These are phyloP conservation scores for Epirrhoe alternata DNA, from an alignment of 2,888 invertebrate genomes.

Conservation along the genomic window DNA sequence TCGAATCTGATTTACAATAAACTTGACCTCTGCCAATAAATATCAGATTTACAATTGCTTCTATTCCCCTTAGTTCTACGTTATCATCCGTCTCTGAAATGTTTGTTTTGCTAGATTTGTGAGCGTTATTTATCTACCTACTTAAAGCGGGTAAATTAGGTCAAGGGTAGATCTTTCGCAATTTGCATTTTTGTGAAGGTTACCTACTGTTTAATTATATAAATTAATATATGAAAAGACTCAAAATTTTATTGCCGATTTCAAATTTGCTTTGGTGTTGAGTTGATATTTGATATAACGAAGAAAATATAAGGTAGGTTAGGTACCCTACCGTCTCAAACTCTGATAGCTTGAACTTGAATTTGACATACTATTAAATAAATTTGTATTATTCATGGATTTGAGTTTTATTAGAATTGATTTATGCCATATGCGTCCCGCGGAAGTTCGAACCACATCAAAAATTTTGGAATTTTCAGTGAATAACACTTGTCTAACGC, in stretches of 20 bases:
- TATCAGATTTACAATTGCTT: conserved; percentile 25
- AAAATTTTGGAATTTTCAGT: too few relatives aligned
- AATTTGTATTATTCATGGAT: too few relatives aligned
- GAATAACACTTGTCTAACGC: too few relatives aligned
- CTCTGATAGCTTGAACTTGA: too few relatives aligned
- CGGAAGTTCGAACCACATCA: too few relatives aligned
- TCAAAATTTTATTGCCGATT: background rate
- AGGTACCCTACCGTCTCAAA: too few relatives aligned
- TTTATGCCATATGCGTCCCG: too few relatives aligned
- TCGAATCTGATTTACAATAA: conserved; percentile 41
- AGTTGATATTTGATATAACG: too few relatives aligned
- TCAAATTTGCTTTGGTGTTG: too few relatives aligned
- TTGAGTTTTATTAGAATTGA: too few relatives aligned
- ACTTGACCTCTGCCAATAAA: conserved; percentile 35
- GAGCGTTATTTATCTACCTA: conserved; percentile 32
- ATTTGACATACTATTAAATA: too few relatives aligned
- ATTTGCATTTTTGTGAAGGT: conserved; percentile 38
- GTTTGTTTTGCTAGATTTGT: conserved; percentile 32
- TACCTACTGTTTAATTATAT: conserved; percentile 19
- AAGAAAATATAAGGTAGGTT: too few relatives aligned
- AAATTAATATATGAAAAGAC: background rate
- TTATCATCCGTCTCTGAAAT: conserved; percentile 25
- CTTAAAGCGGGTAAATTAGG: conserved; percentile 42
- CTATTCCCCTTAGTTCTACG: conserved; percentile 16
- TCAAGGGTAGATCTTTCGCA: conserved; percentile 43